phyloP scores from a whole-genome alignment of 2,888 invertebrate species.

The Dinocampus coccinellae region DNA sequence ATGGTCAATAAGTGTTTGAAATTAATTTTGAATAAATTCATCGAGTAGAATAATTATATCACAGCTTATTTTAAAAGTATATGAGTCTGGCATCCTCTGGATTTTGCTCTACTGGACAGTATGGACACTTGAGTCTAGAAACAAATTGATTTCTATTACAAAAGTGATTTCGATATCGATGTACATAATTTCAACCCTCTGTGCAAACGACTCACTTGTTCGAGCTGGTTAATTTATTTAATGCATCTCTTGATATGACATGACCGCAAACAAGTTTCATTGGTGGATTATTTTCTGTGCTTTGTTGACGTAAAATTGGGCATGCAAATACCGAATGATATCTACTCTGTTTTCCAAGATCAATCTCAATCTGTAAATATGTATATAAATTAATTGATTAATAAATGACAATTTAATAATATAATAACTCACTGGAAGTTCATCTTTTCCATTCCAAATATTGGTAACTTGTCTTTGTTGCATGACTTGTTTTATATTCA shows the following conservation, averaged over 20 bases:
- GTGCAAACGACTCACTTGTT: slow-evolving; percentile 80
- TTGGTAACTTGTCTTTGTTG: slow-evolving; percentile 89
- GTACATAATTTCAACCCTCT: slow-evolving; percentile 41
- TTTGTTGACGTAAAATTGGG: slow-evolving; percentile 97
- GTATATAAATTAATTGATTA: neutral
- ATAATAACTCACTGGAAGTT: slow-evolving; percentile 84
- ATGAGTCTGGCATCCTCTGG: slow-evolving; percentile 93
- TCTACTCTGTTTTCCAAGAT: slow-evolving; percentile 89
- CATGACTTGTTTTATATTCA: slow-evolving; percentile 95
- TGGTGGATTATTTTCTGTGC: slow-evolving; percentile 95
- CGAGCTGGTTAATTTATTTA: slow-evolving; percentile 93
- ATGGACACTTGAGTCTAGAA: slow-evolving; percentile 96
- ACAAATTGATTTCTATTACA: slow-evolving; percentile 59
- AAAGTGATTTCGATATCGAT: slow-evolving; percentile 60
- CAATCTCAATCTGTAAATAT: slow-evolving; percentile 88
- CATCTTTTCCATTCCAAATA: slow-evolving; percentile 95
- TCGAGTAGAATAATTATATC: slow-evolving; percentile 47
- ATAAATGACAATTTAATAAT: too few species aligned
- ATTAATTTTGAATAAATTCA: slow-evolving; percentile 14
- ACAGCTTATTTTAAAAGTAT: slow-evolving; percentile 79
- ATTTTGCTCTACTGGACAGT: slow-evolving; percentile 97
- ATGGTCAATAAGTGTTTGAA: neutral
- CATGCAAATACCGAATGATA: slow-evolving; percentile 99
- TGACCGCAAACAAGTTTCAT: slow-evolving; percentile 98
- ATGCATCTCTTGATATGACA: slow-evolving; percentile 96